Evolutionary conservation across 2,113 vertebrate species (phyloP).

Genomic region (Hippocampus guttulatus): DNA sequence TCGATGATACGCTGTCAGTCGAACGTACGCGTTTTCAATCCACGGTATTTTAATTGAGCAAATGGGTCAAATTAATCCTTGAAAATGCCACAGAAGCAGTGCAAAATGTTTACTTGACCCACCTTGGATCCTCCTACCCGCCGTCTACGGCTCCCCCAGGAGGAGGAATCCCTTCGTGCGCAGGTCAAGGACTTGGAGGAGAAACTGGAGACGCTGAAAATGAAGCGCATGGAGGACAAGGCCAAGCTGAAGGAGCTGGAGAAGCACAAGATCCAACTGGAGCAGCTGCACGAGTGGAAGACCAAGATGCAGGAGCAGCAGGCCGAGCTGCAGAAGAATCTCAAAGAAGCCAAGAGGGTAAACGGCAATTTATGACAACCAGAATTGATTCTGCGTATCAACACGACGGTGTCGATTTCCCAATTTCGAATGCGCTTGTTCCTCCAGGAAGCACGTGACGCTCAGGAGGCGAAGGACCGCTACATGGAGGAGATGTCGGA

Average conservation of each 20-base stretch:
- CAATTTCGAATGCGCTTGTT: neutral
- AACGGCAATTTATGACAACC: conserved; percentile 33
- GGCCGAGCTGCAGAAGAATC: conserved; percentile 87
- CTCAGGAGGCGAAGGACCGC: conserved; percentile 87
- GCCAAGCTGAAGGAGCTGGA: conserved; percentile 95
- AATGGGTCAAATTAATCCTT: too few relatives aligned
- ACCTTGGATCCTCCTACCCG: neutral
- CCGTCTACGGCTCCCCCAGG: conserved; percentile 53
- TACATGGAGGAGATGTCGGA: conserved; percentile 99
- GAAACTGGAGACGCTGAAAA: conserved; percentile 90
- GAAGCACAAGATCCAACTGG: conserved; percentile 96
- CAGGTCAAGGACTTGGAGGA: conserved; percentile 96
- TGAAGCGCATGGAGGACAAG: conserved; percentile 92
- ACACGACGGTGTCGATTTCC: neutral
- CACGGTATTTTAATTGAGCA: neutral
- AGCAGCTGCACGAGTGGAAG: conserved; percentile 98
- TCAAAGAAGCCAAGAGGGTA: conserved; percentile 93
- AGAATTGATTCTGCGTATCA: too few relatives aligned
- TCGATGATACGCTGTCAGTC: neutral
- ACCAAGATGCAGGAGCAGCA: conserved; percentile 98
- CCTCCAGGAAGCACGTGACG: conserved; percentile 73
- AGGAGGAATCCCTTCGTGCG: conserved; percentile 83
- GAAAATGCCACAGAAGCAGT: too few relatives aligned
- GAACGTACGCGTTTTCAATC: neutral
- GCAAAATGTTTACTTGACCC: too few relatives aligned